These are phyloP conservation scores for Dunckerocampus dactyliophorus DNA, from an alignment of 2,113 vertebrate genomes.

Conservation along the genomic window DNA sequence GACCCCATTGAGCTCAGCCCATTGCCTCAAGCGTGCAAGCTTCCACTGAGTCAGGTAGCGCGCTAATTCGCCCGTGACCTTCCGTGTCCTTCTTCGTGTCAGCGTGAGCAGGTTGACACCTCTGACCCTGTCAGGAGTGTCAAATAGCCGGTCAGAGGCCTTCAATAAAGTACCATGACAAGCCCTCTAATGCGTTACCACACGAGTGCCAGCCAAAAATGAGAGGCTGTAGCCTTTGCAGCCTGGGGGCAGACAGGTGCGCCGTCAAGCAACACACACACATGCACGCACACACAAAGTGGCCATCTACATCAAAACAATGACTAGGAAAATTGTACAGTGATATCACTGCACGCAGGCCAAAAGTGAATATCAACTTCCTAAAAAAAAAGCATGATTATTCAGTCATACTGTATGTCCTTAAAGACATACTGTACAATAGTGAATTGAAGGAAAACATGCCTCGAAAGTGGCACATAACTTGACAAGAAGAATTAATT, in stretches of 20 bases:
- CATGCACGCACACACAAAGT: slow-evolving; percentile 17
- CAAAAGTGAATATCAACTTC: background rate
- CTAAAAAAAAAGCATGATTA: background rate
- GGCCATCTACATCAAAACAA: slow-evolving; percentile 18
- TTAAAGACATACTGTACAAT: background rate
- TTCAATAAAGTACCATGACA: slow-evolving; percentile 80
- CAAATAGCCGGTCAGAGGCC: slow-evolving; percentile 78
- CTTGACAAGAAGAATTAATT: background rate
- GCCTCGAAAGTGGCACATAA: background rate
- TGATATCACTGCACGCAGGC: background rate
- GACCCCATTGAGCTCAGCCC: background rate
- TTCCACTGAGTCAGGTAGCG: slow-evolving; percentile 51
- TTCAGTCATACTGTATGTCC: no score
- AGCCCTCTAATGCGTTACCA: slow-evolving; percentile 76
- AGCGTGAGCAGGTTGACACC: slow-evolving; percentile 60
- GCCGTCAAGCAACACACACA: slow-evolving; percentile 47
- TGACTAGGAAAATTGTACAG: slow-evolving; percentile 4
- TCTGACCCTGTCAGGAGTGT: slow-evolving; percentile 74
- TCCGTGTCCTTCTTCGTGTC: slow-evolving; percentile 61
- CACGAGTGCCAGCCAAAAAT: slow-evolving; percentile 76
- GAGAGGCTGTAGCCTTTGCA: slow-evolving; percentile 69
- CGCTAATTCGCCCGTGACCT: slow-evolving; percentile 52
- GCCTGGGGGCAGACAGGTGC: slow-evolving; percentile 88
- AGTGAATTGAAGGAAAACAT: background rate
- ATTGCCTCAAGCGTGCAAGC: slow-evolving; percentile 12